Base-by-base conservation (phyloP, 2,797 vertebrate species). In the Rhodeus uyekii region DNA sequence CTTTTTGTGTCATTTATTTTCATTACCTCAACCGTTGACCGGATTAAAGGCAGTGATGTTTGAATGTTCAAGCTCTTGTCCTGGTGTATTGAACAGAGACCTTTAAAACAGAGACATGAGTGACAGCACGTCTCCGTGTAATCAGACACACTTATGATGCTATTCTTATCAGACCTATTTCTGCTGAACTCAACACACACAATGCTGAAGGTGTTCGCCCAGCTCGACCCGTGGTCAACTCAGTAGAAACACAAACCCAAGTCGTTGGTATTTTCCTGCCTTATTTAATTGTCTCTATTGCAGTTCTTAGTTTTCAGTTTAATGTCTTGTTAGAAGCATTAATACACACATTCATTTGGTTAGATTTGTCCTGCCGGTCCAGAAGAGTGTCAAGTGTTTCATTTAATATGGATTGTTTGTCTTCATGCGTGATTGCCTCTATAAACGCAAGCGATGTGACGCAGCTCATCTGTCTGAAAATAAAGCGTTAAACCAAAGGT, bases 131-230 rank as follows among this genome's bases (percentile, higher is more conserved):
- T 69, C 18, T 58, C 74, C 16, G 13, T 85, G 87, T 86, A 89
- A 89, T 89, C 84, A 86, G 86, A 90, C 75, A 44, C 72, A 38
- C 38, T 39, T 48, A 77, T 73, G 86, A 88, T 61, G 42, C 83
- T 89, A 89, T 88, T 90, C 89, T 85, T 72, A 87, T 85, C 81
- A 63, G 78, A 76, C 38, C 46, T 72, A 64, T 83, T 86, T 81
- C 69, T 68, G 88, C 86, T 83, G 77, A 85, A 87, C 83, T 83
- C 55, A 55, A 65, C 58, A 63, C 55, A 74, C 27, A 38, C 10
- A 73, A 44, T 34, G 50, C 34, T 38, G 64, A 82, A 24, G 27
- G 44, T 81, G 29, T 22, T 72, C 16, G 64, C 64, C 50, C 63
- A 76, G 48, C 42, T 38, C 63, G 64, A 79, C 64, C 64, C 58